Conservation (phyloP, 2,888 invertebrate genomes). For the Brachypalpus laphriformis region DNA sequence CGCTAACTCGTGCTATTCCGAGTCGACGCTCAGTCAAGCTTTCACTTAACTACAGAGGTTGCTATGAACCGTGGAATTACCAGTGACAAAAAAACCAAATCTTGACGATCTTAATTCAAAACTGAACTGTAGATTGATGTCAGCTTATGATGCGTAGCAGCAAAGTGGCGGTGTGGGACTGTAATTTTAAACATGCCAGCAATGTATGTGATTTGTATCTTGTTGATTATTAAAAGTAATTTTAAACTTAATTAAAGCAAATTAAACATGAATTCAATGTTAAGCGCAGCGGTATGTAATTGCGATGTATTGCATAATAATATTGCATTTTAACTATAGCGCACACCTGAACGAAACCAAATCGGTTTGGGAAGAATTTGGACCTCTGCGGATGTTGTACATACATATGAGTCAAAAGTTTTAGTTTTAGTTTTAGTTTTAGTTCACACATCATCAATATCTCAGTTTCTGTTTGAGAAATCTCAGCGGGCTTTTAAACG, state of each 20-base stretch:
- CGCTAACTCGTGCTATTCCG: background rate
- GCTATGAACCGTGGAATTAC: background rate
- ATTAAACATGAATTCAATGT: background rate
- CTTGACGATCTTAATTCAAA: background rate
- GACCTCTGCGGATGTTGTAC: too few species aligned
- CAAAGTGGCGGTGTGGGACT: background rate
- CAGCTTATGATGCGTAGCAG: background rate
- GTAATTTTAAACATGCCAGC: constrained; percentile 1
- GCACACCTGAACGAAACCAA: background rate
- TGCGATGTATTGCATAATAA: background rate
- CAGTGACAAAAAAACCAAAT: too few species aligned
- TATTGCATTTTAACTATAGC: background rate
- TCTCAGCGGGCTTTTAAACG: too few species aligned
- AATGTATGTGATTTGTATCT: background rate
- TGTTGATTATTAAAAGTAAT: background rate
- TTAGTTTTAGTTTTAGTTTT: too few species aligned
- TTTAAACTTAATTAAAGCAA: background rate
- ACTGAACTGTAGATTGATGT: background rate
- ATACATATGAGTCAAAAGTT: too few species aligned
- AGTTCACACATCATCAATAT: too few species aligned
- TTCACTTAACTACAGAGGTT: background rate
- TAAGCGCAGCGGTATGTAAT: background rate
- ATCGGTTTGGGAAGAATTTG: too few species aligned
- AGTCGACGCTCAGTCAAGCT: background rate
- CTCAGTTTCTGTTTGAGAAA: too few species aligned